A percentile compares a stretch with the other conserved stretches of the same genome.
phyloP scores from a whole-genome alignment of 2,888 invertebrate species.

The Macaria liturata region DNA sequence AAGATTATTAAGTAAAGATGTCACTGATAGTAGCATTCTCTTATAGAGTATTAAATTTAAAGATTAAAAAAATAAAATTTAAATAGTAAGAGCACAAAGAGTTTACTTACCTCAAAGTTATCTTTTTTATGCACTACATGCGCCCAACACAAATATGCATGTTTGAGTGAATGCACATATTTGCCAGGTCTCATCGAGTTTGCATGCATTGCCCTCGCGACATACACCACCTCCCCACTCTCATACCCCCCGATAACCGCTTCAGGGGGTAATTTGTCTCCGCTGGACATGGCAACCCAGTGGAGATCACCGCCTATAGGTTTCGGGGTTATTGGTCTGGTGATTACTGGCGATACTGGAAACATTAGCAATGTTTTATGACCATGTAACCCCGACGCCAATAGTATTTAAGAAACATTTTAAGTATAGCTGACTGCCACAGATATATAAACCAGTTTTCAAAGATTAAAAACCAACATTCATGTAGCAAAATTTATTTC shows the following conservation, averaged over 20 bases:
- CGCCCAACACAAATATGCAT: slow-evolving; percentile 19
- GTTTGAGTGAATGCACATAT: slow-evolving; percentile 24
- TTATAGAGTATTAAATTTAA: not conserved
- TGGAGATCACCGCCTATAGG: slow-evolving; percentile 12
- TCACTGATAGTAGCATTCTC: too few species aligned
- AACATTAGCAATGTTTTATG: slow-evolving; percentile 2
- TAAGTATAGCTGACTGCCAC: too few species aligned
- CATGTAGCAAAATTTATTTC: too few species aligned
- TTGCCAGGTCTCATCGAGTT: slow-evolving; percentile 28
- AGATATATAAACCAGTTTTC: too few species aligned
- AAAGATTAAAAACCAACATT: too few species aligned
- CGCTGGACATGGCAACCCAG: slow-evolving; percentile 21
- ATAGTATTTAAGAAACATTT: too few species aligned
- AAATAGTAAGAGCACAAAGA: not conserved
- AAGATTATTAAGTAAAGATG: too few species aligned
- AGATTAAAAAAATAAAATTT: not conserved
- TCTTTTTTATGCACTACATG: slow-evolving; percentile 9
- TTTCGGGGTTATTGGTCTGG: slow-evolving; percentile 12
- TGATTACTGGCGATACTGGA: slow-evolving; percentile 28
- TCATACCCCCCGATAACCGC: slow-evolving; percentile 30
- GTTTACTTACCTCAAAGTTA: slow-evolving; percentile 26
- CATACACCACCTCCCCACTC: slow-evolving; percentile 24
- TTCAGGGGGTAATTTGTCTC: slow-evolving; percentile 16
- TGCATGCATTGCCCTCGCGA: slow-evolving; percentile 25
- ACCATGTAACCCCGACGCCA: too few species aligned